Evolutionary conservation across 2,797 vertebrate species (phyloP), one percentile per base, ranked within the genome.

Genomic region (Alcedo quadribrachys): DNA sequence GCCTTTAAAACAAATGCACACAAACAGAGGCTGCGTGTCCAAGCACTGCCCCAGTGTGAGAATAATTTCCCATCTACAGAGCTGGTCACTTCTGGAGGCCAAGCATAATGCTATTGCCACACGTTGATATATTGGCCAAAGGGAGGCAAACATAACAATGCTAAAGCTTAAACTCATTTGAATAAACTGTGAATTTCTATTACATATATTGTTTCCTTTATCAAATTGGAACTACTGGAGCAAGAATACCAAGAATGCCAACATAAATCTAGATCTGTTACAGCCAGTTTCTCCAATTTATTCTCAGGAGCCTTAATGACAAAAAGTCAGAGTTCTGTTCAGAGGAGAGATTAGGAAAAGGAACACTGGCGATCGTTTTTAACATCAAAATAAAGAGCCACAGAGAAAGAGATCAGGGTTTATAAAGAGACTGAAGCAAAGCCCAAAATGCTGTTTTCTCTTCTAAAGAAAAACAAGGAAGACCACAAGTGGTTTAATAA

Each of bases 131-230:
- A 95, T 84, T 87, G 83, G 89, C 24, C 63, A 95, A 80, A 92
- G 92, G 69, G 87, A 92, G 73, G 58, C 82, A 90, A 90, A 93
- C 61, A 53, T 58, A 91, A 95, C 95, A 94, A 95, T 94, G 83
- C 80, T 81, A 93, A 91, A 85, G 87, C 75, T 79, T 71, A 57
- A 79, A 63, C 85, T 91, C 79, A 94, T 94, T 95, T 95, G 85
- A 92, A 90, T 94, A 91, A 95, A 93, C 86, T 81, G 77, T 77
- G 93, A 85, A 92, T 90, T 96, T 94, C 89, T 92, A 95, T 94
- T 92, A 89, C 87, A 91, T 82, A 96, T 94, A 96, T 93, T 92
- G 92, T 95, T 96, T 95, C 93, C 95, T 95, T 96, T 94, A 96
- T 95, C 89, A 94, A 92, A 94, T 76, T 89, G 90, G 81, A 95